These are phyloP conservation scores for Halyomorpha halys DNA, from an alignment of 1,140 invertebrate genomes.

Conservation along the genomic window DNA sequence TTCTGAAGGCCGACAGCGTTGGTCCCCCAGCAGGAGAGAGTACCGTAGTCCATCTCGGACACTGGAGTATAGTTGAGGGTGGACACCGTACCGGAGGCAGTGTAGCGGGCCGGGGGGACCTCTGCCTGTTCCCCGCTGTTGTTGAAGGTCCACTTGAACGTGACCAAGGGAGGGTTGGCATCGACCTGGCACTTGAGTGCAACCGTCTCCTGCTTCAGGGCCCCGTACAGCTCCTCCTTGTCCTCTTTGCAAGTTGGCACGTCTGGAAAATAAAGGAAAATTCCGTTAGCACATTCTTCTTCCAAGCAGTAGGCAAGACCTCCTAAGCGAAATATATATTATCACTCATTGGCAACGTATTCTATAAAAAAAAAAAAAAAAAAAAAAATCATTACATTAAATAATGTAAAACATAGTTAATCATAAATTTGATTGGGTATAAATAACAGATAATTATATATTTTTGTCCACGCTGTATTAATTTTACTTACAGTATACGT, in stretches of 20 bases:
- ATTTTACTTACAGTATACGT: no score
- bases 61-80: conserved; percentile 72
- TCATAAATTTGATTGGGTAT: no score
- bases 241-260: conserved; percentile 64
- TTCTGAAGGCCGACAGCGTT: conserved; percentile 72
- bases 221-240: conserved; percentile 65
- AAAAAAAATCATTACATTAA: no score
- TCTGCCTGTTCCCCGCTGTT: conserved; percentile 72
- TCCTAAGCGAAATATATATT: no score
- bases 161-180: conserved; percentile 65
- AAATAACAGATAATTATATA: no score
- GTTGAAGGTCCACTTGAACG: conserved; percentile 82
- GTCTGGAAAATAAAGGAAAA: conserved; percentile 43
- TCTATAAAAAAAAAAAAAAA: no score
- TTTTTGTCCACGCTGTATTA: no score
- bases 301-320: background rate
- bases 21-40: conserved; percentile 69
- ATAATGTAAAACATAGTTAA: no score
- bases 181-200: conserved; percentile 72
- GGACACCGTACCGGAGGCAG: conserved; percentile 54
- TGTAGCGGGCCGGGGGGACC: conserved; percentile 52
- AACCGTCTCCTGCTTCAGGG: conserved; percentile 73
- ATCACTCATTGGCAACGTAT: no score
- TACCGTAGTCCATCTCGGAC: conserved; percentile 78
- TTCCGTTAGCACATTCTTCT: background rate